Evolutionary conservation across 2,888 invertebrate genomes (phyloP), one percentile per base, ranked within the genome.

Genomic region (Chrysodeixis includens): DNA sequence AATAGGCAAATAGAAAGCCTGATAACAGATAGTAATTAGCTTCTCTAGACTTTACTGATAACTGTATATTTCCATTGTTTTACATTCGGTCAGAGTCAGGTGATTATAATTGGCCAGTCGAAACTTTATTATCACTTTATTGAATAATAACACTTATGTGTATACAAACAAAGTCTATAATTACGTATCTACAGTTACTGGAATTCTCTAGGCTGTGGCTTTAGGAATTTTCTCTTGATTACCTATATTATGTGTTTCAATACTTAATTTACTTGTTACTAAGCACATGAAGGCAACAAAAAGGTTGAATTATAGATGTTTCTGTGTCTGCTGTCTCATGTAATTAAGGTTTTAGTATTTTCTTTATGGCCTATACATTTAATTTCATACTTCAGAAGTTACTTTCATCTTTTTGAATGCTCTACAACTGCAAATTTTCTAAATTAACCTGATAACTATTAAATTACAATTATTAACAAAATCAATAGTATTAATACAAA

Each of bases 41-140:
- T 56, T 46, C 18, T 58, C 35, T 63, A 30, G 44, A 46, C 49
- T 56, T 63, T 54, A 49, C 74, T 76, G 74, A 74, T 74, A 74
- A 74, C 58, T 59, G 30, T 52, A 35, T 58, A 62, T 57, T 71
- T 56, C 55, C 53, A 63, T 74, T 74, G 74, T 74, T 71, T 61
- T 52, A 46, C 8, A 40, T 57, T 56, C 56, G 8, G 18, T n/a
- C 1, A 54, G 30, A 62, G 62, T 71, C 57, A 63, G 60, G 72
- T 76, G 66, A 76, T 71, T 60, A 52, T 26, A 55, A 20, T 58
- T 14, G 46, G 40, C 30, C 35, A 65, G 12, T 6, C 18, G 51
- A 8, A 60, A 57, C 7, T 35, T 49, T 9, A 18, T 8, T 9
- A 49, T 20, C 5, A 18, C 6, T 64, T 9, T 10, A 51, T 1